Base-by-base conservation (phyloP, 2,888 invertebrate genomes). In the Aphrophora alni region DNA sequence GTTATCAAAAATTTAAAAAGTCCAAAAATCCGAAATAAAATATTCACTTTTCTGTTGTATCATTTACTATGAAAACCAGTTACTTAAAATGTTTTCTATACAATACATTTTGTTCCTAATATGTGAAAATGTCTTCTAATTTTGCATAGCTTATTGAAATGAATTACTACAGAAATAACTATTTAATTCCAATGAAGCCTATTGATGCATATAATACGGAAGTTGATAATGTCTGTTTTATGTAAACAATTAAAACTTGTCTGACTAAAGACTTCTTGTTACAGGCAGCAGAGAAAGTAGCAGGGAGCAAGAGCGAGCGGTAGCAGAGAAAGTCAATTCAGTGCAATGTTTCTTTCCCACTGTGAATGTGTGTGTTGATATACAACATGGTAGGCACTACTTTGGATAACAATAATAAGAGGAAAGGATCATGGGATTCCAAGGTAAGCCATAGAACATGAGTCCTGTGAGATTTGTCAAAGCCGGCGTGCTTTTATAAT, bases 391-490 rank as follows among this genome's bases (percentile, higher is more conserved):
- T 59, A 21, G 59, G 59, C 12, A 59, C 59, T 59, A 59, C 59
- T 59, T 59, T 59, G 59, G 59, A 75, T 68, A 76, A 80, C 70
- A 80, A 80, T 38, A 80, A 80, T 27, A 76, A 80, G 84, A 88
- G 90, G 85, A 90, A 90, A 87, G 89, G 88, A 82, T 90, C 90
- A 83, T 90, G 90, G 90, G 90, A 90, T 84, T 90, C 90, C 68
- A 90, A 90, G 89, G 90, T 90, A 86, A 88, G 87, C 78, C 21
- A 33, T n/a, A n/a, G n/a, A n/a, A n/a, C n/a, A n/a, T n/a, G n/a
- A n/a, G n/a, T n/a, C n/a, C n/a, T n/a, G n/a, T n/a, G n/a, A n/a
- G n/a, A n/a, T n/a, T n/a, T n/a, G n/a, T n/a, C n/a, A n/a, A n/a
- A n/a, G n/a, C n/a, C n/a, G n/a, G n/a, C n/a, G n/a, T n/a, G n/a